These are phyloP conservation scores for Natrix natrix DNA, from an alignment of 2,797 vertebrate genomes.

Conservation along the genomic window DNA sequence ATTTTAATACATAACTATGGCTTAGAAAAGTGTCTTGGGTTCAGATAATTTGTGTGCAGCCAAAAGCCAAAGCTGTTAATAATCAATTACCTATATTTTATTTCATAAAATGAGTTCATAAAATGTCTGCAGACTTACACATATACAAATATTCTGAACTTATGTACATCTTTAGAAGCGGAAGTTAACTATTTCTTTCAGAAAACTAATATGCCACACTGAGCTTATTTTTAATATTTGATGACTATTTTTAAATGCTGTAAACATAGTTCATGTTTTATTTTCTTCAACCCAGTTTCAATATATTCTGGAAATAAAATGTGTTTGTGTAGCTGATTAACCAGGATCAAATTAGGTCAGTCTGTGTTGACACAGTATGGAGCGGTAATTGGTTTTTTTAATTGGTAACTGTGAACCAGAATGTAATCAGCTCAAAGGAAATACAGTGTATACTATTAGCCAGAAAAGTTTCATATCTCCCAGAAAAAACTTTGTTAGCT, in stretches of 20 bases:
- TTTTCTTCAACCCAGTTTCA: conserved; percentile 26
- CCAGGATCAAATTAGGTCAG: conserved; percentile 53
- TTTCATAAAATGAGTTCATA: neutral
- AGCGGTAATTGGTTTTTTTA: conserved; percentile 58
- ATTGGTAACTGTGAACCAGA: conserved; percentile 52
- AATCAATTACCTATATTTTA: neutral
- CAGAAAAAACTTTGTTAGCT: conserved; percentile 38
- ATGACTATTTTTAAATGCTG: neutral
- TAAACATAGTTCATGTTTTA: neutral
- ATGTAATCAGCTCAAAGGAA: conserved; percentile 37
- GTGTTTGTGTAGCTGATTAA: conserved; percentile 46
- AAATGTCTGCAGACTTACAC: neutral
- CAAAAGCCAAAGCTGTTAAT: neutral
- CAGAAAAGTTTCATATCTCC: conserved; percentile 34
- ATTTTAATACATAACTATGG: neutral
- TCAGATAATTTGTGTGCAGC: neutral
- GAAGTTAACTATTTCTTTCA: neutral
- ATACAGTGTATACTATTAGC: conserved; percentile 16
- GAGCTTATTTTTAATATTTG: neutral
- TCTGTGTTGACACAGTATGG: conserved; percentile 43
- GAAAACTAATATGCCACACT: neutral
- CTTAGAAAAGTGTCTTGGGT: neutral
- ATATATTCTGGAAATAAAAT: conserved; percentile 34
- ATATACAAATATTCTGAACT: neutral
- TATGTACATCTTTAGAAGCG: neutral